Conservation (phyloP, 2,888 invertebrate genomes). For the Lithophane semibrunnea region DNA sequence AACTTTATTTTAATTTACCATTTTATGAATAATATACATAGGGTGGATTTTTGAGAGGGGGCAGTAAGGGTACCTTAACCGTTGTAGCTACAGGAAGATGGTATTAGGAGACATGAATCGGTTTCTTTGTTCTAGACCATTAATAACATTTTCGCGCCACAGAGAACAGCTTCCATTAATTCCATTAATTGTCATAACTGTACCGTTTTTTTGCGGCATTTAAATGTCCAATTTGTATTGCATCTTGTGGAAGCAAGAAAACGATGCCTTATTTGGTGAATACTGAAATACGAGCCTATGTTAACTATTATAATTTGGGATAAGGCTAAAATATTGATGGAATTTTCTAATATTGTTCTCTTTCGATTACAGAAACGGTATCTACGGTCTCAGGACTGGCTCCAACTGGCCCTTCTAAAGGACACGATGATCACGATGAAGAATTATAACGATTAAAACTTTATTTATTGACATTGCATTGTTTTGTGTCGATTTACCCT, state of each 20-base stretch:
- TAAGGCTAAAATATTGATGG: too few species aligned
- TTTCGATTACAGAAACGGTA: conserved; percentile 41
- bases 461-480: conserved; percentile 9
- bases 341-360: neutral
- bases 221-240: neutral
- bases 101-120: neutral
- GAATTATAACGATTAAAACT: conserved; percentile 31
- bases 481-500: neutral
- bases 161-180: neutral
- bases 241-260: neutral
- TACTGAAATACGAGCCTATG: neutral
- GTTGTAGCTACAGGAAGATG: too few species aligned
- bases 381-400: conserved; percentile 38
- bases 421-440: conserved; percentile 2
- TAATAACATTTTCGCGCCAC: too few species aligned
- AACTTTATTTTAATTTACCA: neutral
- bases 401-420: conserved; percentile 41
- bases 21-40: too few species aligned
- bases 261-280: neutral
- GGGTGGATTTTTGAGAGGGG: too few species aligned
- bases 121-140: neutral
- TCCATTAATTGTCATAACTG: neutral
- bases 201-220: too few species aligned
- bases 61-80: too few species aligned
- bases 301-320: neutral